A percentile compares a stretch with the other conserved stretches of the same genome.
These are phyloP conservation scores for Sandelia bainsii DNA, from an alignment of 2,797 vertebrate genomes.

Conservation along the genomic window DNA sequence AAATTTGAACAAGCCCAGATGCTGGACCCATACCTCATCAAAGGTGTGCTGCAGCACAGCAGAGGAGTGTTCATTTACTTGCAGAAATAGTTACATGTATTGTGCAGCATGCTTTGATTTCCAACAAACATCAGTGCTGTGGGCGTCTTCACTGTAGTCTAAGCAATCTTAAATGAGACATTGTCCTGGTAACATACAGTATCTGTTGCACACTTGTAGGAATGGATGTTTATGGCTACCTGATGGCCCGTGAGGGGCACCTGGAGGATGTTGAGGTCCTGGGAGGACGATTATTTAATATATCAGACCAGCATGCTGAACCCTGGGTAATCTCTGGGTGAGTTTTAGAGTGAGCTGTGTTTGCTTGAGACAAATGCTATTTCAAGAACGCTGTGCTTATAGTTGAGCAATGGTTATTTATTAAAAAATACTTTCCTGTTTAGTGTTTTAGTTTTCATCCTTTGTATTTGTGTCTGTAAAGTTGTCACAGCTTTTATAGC, in stretches of 20 bases:
- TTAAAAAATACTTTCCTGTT: background rate
- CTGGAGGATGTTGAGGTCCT: constrained; percentile 98
- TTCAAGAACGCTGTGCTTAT: background rate
- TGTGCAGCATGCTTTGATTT: background rate
- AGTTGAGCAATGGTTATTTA: background rate
- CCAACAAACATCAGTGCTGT: background rate
- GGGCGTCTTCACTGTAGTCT: background rate
- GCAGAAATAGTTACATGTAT: background rate
- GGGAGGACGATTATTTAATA: constrained; percentile 98
- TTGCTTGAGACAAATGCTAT: background rate
- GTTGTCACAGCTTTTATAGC: constrained; percentile 98
- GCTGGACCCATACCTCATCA: constrained; percentile 97
- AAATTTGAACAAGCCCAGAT: constrained; percentile 99
- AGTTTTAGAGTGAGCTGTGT: constrained; percentile 46
- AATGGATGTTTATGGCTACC: constrained; percentile 98
- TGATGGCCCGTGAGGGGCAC: constrained; percentile 95
- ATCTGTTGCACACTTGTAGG: constrained; percentile 77
- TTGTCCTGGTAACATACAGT: background rate
- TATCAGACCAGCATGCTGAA: constrained; percentile 98
- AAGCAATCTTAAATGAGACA: background rate
- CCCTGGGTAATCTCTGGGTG: constrained; percentile 99
- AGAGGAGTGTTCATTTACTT: background rate
- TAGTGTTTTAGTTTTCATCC: background rate
- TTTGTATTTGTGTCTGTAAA: constrained; percentile 62
- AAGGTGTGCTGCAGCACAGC: constrained; percentile 82